Percentiles rank a stretch among this genome's conserved stretches.
phyloP scores from a whole-genome alignment of 2,797 vertebrate species.

The Eutrigla gurnardus region DNA sequence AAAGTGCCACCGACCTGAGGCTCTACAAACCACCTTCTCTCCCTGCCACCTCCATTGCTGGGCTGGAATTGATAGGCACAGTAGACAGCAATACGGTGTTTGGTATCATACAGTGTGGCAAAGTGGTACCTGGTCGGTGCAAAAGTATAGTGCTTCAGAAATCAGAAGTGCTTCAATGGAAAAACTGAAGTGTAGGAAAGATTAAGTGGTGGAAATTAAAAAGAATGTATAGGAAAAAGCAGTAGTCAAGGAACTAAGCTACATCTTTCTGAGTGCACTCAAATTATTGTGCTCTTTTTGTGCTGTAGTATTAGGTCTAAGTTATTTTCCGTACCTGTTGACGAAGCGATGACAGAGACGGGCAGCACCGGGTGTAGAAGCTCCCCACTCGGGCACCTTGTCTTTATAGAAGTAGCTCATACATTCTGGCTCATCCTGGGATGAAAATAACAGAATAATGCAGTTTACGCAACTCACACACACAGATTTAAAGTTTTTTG shows the following conservation, averaged over 20 bases:
- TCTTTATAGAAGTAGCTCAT: slow-evolving; percentile 77
- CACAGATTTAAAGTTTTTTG: not conserved
- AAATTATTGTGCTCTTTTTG: too few species aligned
- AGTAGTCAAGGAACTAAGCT: not conserved
- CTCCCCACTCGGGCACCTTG: slow-evolving; percentile 76
- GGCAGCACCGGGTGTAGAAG: slow-evolving; percentile 45
- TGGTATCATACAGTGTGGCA: slow-evolving; percentile 83
- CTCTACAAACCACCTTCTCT: slow-evolving; percentile 84
- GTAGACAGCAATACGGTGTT: slow-evolving; percentile 80
- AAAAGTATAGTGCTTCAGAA: slow-evolving; percentile 1
- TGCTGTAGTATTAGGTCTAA: not conserved
- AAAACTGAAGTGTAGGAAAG: not conserved
- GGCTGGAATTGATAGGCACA: slow-evolving; percentile 81
- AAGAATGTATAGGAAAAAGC: too few species aligned
- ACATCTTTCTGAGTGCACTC: not conserved
- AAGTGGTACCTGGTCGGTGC: slow-evolving; percentile 77
- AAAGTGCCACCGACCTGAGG: slow-evolving; percentile 74
- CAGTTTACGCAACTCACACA: not conserved
- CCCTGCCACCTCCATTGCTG: slow-evolving; percentile 81
- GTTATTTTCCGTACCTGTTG: slow-evolving; percentile 65
- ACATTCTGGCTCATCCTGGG: slow-evolving; percentile 74
- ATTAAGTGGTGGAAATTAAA: not conserved
- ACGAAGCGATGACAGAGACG: slow-evolving; percentile 80
- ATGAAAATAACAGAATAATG: not conserved
- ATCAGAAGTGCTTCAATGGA: not conserved